A percentile compares a stretch with the other conserved stretches of the same genome.
phyloP scores from a whole-genome alignment of 2,888 invertebrate species.

The Callyntrura sp. region DNA sequence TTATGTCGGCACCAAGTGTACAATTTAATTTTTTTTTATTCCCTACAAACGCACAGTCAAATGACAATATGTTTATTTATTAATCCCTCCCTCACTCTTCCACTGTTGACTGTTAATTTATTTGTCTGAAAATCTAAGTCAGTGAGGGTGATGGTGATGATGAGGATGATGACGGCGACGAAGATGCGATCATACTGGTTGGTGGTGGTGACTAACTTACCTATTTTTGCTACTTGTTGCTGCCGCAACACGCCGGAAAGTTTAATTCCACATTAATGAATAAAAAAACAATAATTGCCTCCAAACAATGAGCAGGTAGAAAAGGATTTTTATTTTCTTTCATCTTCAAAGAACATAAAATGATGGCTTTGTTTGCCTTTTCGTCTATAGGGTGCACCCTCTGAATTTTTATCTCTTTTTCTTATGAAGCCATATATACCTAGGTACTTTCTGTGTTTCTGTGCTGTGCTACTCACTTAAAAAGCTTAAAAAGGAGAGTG shows the following conservation, averaged over 20 bases:
- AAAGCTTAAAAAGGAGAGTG: background rate
- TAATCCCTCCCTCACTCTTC: constrained; percentile 30
- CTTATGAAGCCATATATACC: constrained; percentile 4
- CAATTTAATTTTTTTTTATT: background rate
- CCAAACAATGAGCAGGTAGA: background rate
- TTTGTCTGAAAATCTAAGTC: constrained; percentile 3
- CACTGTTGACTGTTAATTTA: background rate
- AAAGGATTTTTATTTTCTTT: background rate
- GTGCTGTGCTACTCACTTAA: constrained; percentile 29
- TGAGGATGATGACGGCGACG: no score
- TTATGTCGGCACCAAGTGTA: constrained; percentile 11
- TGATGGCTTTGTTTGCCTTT: background rate
- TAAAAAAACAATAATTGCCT: constrained; percentile 47
- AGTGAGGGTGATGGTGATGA: background rate
- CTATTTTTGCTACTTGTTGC: background rate
- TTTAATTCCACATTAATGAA: constrained; percentile 36
- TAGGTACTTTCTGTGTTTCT: background rate
- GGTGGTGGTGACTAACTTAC: background rate
- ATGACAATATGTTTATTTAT: constrained; percentile 58
- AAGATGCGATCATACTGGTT: constrained; percentile 46
- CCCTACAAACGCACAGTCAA: constrained; percentile 6
- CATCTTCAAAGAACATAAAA: background rate
- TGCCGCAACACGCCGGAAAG: constrained; percentile 1
- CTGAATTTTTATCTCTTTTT: constrained; percentile 53
- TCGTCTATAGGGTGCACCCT: no score